phyloP scores from a whole-genome alignment of 2,888 invertebrate species.

The Drepanosiphum platanoidis region DNA sequence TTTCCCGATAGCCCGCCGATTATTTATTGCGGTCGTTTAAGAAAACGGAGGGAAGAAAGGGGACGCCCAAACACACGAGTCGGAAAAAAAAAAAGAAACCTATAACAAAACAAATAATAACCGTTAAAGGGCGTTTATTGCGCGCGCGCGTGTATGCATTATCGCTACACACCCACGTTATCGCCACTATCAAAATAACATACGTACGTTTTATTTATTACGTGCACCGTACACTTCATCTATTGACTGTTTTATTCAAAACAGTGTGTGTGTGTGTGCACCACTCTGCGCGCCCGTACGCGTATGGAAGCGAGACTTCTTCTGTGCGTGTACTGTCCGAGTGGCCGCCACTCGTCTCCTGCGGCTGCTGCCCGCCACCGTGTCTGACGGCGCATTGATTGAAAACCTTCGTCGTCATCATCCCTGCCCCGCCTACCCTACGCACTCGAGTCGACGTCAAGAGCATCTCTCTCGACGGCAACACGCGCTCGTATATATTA shows the following conservation, averaged over 20 bases:
- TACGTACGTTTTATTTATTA: not conserved
- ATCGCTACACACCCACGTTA: not conserved
- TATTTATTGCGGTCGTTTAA: not conserved
- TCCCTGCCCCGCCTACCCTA: not conserved
- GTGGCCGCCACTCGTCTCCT: not conserved
- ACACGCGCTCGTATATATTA: not conserved
- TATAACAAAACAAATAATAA: not conserved
- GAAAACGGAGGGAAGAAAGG: no score
- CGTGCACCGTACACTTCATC: not conserved
- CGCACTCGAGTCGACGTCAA: not conserved
- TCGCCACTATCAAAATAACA: not conserved
- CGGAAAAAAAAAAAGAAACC: no score
- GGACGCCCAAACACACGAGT: no score
- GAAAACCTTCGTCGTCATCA: constrained; percentile 3
- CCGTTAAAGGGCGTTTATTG: constrained; percentile 19
- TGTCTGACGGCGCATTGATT: not conserved
- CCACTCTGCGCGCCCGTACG: no score
- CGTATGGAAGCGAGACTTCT: not conserved
- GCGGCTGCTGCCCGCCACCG: not conserved
- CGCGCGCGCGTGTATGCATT: not conserved
- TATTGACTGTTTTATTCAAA: not conserved
- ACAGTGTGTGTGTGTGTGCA: no score
- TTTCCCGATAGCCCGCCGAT: not conserved
- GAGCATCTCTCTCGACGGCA: not conserved
- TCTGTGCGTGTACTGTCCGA: not conserved